Conservation (phyloP, 2,888 invertebrate genomes). For the Plebejus melissa region DNA sequence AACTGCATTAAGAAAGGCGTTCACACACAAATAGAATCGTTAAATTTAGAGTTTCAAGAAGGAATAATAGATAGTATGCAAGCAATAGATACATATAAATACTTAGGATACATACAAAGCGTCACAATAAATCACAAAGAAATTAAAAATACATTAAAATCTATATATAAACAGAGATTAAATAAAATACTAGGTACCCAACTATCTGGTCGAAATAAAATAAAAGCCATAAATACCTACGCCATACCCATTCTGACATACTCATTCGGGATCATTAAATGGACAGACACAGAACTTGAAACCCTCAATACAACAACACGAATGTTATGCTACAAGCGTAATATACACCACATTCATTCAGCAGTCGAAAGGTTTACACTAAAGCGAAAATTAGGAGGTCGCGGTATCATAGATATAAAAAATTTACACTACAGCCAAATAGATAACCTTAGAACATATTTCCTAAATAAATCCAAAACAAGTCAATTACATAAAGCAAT, state of each 20-base stretch:
- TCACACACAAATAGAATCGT: no score
- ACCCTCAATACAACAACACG: neutral
- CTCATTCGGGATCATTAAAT: slow-evolving; percentile 21
- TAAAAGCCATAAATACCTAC: slow-evolving; percentile 29
- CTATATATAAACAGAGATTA: neutral
- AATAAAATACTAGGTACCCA: slow-evolving; percentile 19
- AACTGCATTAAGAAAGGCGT: slow-evolving; percentile 23
- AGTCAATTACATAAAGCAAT: no score
- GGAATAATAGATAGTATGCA: slow-evolving; percentile 7
- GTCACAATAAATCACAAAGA: slow-evolving; percentile 17
- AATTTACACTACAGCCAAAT: neutral
- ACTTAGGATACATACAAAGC: slow-evolving; percentile 6
- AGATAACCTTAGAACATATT: neutral
- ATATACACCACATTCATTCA: neutral
- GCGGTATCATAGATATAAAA: neutral
- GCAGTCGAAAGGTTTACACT: slow-evolving; percentile 1
- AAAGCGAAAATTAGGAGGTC: neutral
- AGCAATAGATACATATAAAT: neutral
- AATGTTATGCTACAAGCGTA: neutral
- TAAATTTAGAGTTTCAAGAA: neutral
- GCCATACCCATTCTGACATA: slow-evolving; percentile 29
- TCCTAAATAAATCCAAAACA: slow-evolving; percentile 32
- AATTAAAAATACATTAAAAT: slow-evolving; percentile 19
- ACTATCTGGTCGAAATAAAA: slow-evolving; percentile 19
- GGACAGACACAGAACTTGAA: neutral